Base-by-base conservation (phyloP, 2,113 vertebrate species). In the Procapra przewalskii region DNA sequence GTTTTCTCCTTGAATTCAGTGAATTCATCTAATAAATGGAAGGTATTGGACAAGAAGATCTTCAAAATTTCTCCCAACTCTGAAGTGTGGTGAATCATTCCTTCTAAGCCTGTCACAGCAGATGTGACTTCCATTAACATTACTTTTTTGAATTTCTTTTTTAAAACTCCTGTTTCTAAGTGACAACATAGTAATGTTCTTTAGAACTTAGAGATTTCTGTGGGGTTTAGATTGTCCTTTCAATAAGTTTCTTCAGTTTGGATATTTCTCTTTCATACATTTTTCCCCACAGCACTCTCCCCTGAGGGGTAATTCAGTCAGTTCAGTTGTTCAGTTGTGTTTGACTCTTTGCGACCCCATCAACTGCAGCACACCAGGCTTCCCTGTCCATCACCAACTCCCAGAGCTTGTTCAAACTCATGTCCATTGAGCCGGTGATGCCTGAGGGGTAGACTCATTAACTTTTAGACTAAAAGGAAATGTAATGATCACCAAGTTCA, bases 381-480 rank as follows among this genome's bases (percentile, higher is more conserved):
- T 75, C 36, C 67, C 19, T 40, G 67, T 40, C 67, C 67, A 75
- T 75, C 67, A 75, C 67, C 67, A 75, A 13, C 67, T 40, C 36
- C 21, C 36, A 75, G 67, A 25, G 67, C 67, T 40, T 75, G 21
- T 40, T 40, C 36, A 75, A 13, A 75, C 36, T 75, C 67, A 40
- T 25, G 67, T 40, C 36, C 67, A 75, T 75, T 0, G 3, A 75
- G 36, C 36, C 1, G 19, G 67, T 40, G 21, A 75, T 75, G 36
- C 64, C 57, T 29, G 54, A 88, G 33, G 19, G 60, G 25, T 89
- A 92, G n/a, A 40, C 23, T 55, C 60, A 80, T 71, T 75, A 48
- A 89, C 54, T 33, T 96, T 84, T 88, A 71, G 54, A 93, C 31
- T 96, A 75, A 87, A 96, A 54, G 23, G 27, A 93, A 94, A 91